Conservation (phyloP, 2,113 vertebrate species). For the Suncus etruscus region DNA sequence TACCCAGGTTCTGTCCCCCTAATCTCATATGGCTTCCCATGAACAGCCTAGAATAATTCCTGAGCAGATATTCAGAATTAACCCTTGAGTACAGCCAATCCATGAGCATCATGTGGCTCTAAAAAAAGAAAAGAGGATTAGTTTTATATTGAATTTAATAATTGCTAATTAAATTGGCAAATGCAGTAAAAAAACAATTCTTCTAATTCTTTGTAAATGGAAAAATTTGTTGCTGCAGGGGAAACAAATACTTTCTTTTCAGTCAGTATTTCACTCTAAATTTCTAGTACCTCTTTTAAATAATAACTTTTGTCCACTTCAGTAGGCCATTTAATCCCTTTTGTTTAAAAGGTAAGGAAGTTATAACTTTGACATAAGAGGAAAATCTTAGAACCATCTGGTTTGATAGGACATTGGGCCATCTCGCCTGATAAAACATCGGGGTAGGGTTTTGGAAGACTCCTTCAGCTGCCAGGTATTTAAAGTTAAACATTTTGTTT, state of each 20-base stretch:
- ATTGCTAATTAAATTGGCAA: neutral
- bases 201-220: conserved; percentile 28
- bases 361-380: neutral
- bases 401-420: neutral
- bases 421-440: neutral
- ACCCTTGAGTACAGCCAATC: too few relatives aligned
- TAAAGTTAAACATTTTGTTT: conserved; percentile 94
- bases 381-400: neutral
- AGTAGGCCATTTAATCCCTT: neutral
- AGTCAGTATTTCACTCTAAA: conserved; percentile 39
- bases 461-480: conserved; percentile 93
- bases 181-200: conserved; percentile 42
- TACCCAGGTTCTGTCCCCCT: too few relatives aligned
- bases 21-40: too few relatives aligned
- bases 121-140: too few relatives aligned
- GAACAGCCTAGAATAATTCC: too few relatives aligned
- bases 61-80: too few relatives aligned
- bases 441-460: conserved; percentile 93
- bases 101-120: too few relatives aligned
- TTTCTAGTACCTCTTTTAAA: neutral
- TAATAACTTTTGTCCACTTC: neutral
- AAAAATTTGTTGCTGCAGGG: conserved; percentile 2
- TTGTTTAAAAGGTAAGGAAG: neutral
- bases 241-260: neutral
- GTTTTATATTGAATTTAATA: too few relatives aligned